Base-by-base conservation (phyloP, 92 coral and sea anemone species). In the Parazoanthus darwini region DNA sequence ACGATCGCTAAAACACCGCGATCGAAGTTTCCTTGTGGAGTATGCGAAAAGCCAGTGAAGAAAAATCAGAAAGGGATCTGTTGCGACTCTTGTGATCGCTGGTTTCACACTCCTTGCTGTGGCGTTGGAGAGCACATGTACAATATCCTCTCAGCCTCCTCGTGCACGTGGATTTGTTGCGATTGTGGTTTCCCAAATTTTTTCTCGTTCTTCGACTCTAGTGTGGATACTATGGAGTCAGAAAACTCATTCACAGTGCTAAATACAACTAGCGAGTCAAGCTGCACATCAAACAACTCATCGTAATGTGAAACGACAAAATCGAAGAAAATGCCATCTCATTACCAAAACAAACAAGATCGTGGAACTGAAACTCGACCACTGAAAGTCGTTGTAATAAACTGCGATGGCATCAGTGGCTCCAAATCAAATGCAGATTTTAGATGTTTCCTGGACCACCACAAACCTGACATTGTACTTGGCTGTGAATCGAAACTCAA, bases 401-500 rank as follows among this genome's bases (percentile, higher is more conserved):
- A 77, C 51, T 43, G 80, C 23, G 29, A 77, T 11, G 77, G 77
- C 42, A 72, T 29, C 13, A 14, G 80, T 39, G 51, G 80, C 25
- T 77, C 15, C 9, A 77, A 77, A 22, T 15, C 26, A 77, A 77
- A 43, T 6, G 80, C 80, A 1, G 80, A 43, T 2, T 77, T 77
- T 42, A 26, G n/a, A 7, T 15, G 80, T 77, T 77, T 77, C 29
- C 26, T 77, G 10, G 80, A 77, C 23, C 80, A 77, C 16, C 80
- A 77, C 56, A 16, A 77, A 25, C 80, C 80, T 26, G 80, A 77
- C 56, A 42, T 77, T 44, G 42, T 72, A 3, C 77, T 72, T 3
- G 77, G 37, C 8, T 72, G 77, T 25, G 77, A 72, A 25, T 72
- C 77, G 14, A 72, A 77, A 77, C 51, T 77, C 56, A 77, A 77